phyloP scores from a whole-genome alignment of 2,113 vertebrate species.

The Ceratotherium simum region DNA sequence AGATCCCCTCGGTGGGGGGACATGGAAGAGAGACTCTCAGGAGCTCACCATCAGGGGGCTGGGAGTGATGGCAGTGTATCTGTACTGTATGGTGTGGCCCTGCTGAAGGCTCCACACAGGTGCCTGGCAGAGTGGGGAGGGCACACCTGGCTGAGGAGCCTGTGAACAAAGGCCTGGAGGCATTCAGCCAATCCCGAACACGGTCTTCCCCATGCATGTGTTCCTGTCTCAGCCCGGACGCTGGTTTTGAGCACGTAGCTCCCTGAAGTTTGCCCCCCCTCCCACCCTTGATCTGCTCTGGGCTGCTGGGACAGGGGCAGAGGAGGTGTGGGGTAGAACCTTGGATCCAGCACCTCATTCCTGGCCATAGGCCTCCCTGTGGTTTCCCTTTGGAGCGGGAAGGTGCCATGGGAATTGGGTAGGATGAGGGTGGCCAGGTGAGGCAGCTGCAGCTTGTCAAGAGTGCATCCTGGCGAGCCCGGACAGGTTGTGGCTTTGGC shows the following conservation, averaged over 20 bases:
- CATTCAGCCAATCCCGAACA: rapidly evolving
- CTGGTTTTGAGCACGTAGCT: background rate
- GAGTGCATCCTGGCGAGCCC: slow-evolving; percentile 47
- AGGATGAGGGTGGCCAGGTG: slow-evolving; percentile 52
- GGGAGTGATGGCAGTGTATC: background rate
- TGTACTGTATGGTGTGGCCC: background rate
- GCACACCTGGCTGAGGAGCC: background rate
- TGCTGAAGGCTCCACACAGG: background rate
- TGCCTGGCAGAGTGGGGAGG: background rate
- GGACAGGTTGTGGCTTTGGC: slow-evolving; percentile 69
- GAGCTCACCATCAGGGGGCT: background rate
- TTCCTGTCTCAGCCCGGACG: background rate
- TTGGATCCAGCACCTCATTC: background rate
- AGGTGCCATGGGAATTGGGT: slow-evolving; percentile 65
- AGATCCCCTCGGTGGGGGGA: background rate
- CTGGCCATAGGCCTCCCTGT: background rate
- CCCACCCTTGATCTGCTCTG: background rate
- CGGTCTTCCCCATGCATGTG: background rate
- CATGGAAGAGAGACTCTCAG: background rate
- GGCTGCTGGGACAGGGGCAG: background rate
- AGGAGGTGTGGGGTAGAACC: background rate
- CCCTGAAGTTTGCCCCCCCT: background rate
- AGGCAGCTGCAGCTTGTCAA: slow-evolving; percentile 36
- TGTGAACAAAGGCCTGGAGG: background rate
- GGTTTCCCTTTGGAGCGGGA: slow-evolving; percentile 36